Base-by-base conservation (phyloP, 2,888 invertebrate species). In the Idaea aversata region DNA sequence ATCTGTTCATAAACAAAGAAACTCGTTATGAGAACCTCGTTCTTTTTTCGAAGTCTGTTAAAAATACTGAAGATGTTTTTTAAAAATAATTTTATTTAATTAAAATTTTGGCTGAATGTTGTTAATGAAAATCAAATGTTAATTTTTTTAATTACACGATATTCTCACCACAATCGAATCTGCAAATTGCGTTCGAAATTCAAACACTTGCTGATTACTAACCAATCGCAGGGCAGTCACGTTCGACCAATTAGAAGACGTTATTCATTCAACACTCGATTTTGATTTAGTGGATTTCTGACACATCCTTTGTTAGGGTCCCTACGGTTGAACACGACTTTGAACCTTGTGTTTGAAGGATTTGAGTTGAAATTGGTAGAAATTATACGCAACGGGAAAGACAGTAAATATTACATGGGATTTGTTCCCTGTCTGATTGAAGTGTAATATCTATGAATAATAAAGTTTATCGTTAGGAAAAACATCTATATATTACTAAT, bases 161-260 rank as follows among this genome's bases (percentile, higher is more conserved):
- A 75, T 75, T 74, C 72, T 73, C 71, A 77, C 80, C 77, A 81
- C 82, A 85, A 83, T 84, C 78, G 82, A 78, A 75, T 78, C 79
- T 76, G 76, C 86, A 88, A 88, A 89, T 90, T 87, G 85, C 81
- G 84, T 88, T 88, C 86, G 75, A 79, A 88, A 86, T 86, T 87
- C 88, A 86, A 90, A 89, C 86, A 84, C 77, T 77, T 80, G 78
- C 81, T 86, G 88, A 90, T 90, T 89, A 88, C 85, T 16, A 77
- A 67, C 77, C 62, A 67, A 70, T 68, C 86, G 81, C 75, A 83
- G 80, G 75, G 81, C 82, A 88, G 89, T 90, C 90, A 91, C 91
- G 92, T 90, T 84, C 83, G 91, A 82, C 91, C 92, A 93, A 93
- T 93, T 92, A 93, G 90, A 89, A 90, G 88, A 88, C 87, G 83